Conservation (phyloP, 2,113 vertebrate species). For the Muntiacus muntjak region DNA sequence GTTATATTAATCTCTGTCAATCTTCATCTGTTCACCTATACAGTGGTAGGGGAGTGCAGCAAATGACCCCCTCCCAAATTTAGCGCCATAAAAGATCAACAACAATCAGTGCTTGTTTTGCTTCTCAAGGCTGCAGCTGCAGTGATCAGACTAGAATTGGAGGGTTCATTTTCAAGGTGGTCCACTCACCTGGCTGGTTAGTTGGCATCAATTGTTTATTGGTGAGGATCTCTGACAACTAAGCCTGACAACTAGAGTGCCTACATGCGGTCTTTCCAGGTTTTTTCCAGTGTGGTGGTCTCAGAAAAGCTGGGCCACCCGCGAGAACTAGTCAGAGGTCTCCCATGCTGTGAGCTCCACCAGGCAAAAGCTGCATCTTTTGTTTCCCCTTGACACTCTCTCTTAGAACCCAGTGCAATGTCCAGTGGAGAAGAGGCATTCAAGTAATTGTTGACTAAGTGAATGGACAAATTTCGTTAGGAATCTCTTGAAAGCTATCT, state of each 20-base stretch:
- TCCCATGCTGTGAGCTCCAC: too few species aligned
- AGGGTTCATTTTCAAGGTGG: neutral
- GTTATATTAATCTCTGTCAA: neutral
- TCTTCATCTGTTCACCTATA: neutral
- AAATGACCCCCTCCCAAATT: neutral
- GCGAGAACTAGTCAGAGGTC: neutral
- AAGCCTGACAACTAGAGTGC: neutral
- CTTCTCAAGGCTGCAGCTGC: neutral
- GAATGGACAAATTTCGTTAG: neutral
- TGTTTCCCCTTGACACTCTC: neutral
- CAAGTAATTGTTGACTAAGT: neutral
- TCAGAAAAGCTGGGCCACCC: neutral
- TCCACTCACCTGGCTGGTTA: neutral
- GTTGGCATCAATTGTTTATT: neutral
- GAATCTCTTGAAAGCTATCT: neutral
- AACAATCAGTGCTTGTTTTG: neutral
- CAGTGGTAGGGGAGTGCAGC: rapidly evolving
- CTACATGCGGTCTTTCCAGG: neutral
- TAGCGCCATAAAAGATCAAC: neutral
- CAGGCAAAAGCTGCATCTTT: neutral
- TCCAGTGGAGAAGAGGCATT: neutral
- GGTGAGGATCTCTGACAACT: neutral
- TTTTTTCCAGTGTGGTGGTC: too few species aligned
- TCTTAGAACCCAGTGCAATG: neutral
- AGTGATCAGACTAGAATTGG: neutral